Evolutionary conservation across 2,113 vertebrate genomes (phyloP).

Genomic region (Stictonetta naevosa): DNA sequence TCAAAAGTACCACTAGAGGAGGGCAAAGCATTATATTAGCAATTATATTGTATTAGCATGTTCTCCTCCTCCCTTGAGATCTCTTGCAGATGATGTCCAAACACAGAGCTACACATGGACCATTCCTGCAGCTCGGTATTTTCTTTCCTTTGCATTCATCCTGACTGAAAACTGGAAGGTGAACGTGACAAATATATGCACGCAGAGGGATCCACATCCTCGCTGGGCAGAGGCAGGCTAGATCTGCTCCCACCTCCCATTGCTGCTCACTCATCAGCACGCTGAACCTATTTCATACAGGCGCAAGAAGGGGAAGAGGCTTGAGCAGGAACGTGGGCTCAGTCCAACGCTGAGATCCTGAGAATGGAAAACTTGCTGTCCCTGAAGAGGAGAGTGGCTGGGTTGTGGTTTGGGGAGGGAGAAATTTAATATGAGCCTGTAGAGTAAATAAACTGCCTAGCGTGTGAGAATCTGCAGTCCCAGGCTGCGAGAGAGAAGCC

Average conservation of each 20-base stretch:
- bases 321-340: background rate
- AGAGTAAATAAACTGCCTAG: slow-evolving; percentile 36
- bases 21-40: background rate
- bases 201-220: background rate
- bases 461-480: background rate
- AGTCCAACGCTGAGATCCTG: background rate
- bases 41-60: background rate
- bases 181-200: background rate
- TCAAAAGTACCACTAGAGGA: background rate
- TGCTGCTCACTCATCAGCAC: background rate
- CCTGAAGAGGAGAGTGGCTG: slow-evolving; percentile 8
- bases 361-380: slow-evolving; percentile 48
- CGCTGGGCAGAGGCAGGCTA: background rate
- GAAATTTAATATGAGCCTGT: slow-evolving; percentile 34
- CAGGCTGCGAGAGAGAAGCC: background rate
- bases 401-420: slow-evolving; percentile 34
- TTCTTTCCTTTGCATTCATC: background rate
- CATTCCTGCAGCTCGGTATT: background rate
- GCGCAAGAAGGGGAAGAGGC: slow-evolving; percentile 1
- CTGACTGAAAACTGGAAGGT: background rate
- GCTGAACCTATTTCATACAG: background rate
- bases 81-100: background rate
- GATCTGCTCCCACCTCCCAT: background rate
- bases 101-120: fast-evolving
- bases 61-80: background rate